Evolutionary conservation across 1,140 invertebrate genomes (phyloP).

Genomic region (Solen grandis): DNA sequence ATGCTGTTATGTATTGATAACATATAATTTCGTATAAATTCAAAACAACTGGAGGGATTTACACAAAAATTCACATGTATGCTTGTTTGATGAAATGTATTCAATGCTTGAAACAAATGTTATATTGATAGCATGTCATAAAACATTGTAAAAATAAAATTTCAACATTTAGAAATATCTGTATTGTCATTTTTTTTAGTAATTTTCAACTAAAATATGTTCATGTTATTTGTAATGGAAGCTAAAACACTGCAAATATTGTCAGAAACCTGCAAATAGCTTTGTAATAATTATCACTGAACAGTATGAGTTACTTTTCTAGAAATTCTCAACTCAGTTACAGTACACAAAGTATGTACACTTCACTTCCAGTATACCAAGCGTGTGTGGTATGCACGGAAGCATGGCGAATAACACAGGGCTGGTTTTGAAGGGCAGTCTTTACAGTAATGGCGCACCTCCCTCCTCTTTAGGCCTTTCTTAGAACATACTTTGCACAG

Average conservation of each 20-base stretch:
- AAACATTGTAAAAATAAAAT: constrained; percentile 24
- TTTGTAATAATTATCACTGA: constrained; percentile 15
- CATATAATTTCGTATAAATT: constrained; percentile 8
- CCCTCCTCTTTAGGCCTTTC: constrained; percentile 17
- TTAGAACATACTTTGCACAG: constrained; percentile 30
- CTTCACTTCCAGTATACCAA: constrained; percentile 18
- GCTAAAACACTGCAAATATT: too few relatives aligned
- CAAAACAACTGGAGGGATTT: too few relatives aligned
- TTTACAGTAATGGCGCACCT: constrained; percentile 18
- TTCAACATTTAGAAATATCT: constrained; percentile 26
- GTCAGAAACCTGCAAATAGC: constrained; percentile 19
- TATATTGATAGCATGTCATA: constrained; percentile 29
- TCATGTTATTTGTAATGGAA: constrained; percentile 22
- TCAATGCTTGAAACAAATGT: constrained; percentile 17
- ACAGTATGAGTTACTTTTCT: constrained; percentile 23
- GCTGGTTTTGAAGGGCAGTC: constrained; percentile 28
- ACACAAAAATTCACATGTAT: constrained; percentile 3
- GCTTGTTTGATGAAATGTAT: constrained; percentile 18
- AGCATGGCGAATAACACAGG: constrained; percentile 21
- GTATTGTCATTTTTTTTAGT: constrained; percentile 28
- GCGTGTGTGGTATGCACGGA: constrained; percentile 4
- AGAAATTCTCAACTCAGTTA: constrained; percentile 27
- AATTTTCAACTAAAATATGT: constrained; percentile 17
- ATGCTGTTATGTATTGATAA: constrained; percentile 15
- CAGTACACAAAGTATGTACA: constrained; percentile 29